Evolutionary conservation across 2,888 invertebrate species (phyloP), one percentile per base, ranked within the genome.

Genomic region (Agrypnus murinus): DNA sequence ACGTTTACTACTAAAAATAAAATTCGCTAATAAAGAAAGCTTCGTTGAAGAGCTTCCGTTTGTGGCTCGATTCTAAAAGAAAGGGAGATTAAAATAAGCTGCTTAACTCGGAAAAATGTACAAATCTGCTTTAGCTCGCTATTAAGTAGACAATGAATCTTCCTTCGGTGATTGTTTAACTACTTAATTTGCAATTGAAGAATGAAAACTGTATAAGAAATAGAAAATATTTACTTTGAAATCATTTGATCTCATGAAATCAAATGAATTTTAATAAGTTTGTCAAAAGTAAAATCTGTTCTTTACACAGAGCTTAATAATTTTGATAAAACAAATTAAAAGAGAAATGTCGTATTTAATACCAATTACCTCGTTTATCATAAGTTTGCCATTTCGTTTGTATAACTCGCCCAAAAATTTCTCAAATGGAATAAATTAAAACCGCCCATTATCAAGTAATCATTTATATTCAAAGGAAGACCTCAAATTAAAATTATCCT

Each of bases 51-150:
- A 32, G 50, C 50, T 50, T 50, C 31, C 50, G 50, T 32, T 50
- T 50, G 32, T 50, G 31, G 32, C 50, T 50, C 50, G 14, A 14
- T 50, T 50, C 50, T 31, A 25, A 12, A n/a, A 40, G 31, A 40
- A 43, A 31, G 40, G n/a, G n/a, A 43, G 58, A 58, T 58, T 58
- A 58, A 40, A 58, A 19, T 58, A 58, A 58, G 58, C 8, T 34
- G 43, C 58, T 58, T 58, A 25, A 43, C 43, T 25, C 12, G 25
- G 36, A 58, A 58, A 57, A 58, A 40, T 57, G 57, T 58, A 58
- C 38, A 58, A 58, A 58, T 58, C 58, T 58, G 12, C 43, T 40
- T 43, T 38, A 58, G 31, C 40, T 58, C 12, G 19, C 25, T 36
- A 58, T 38, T 19, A 58, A 58, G 43, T 32, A 40, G 43, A 58